Base-by-base conservation (phyloP, 1,140 invertebrate species). In the Sycophaga agraensis region DNA sequence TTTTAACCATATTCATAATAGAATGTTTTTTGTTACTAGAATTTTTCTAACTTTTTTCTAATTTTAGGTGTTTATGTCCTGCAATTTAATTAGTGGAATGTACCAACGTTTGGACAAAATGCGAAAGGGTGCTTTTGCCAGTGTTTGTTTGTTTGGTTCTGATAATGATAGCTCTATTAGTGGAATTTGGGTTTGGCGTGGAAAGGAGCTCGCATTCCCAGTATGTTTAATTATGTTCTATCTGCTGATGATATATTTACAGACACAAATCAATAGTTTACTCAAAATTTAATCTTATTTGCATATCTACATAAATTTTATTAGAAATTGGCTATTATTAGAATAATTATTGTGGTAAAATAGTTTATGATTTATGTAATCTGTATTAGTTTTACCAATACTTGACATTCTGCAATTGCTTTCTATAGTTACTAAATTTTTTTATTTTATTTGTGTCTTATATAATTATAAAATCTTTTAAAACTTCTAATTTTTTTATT, bases 21-120 rank as follows among this genome's bases (percentile, higher is more conserved):
- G 8, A 19, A 26, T n/a, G 24, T 24, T 48, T 26, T 48, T 31
- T 31, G 5, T 37, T 48, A 26, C 21, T 3, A 9, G 12, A 51
- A 39, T 49, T 3, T 24, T 53, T 50, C 49, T 57, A 42, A 39
- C 55, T 49, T 65, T 57, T 42, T 53, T 5, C n/a, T n/a, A n/a
- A 2, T 68, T 63, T 43, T 67, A 85, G 84, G 85, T 70, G 9
- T 81, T 78, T 22, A 81, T 82, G 77, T 81, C 79, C 31, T 77
- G 76, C 57, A 80, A 81, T 68, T 67, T 82, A 57, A 79, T 80
- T 57, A 66, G 76, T 68, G 90, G 91, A 68, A 97, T 99, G 94
- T 98, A 90, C 84, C 97, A 99, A 83, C 89, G 98, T 66, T 82
- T 99, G 65, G 98, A 99, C 69, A 98, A 97, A 82, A 91, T 99